A percentile compares a stretch with the other conserved stretches of the same genome.
These are phyloP conservation scores for Vicugna pacos DNA, from an alignment of 2,113 vertebrate genomes.

Conservation along the genomic window DNA sequence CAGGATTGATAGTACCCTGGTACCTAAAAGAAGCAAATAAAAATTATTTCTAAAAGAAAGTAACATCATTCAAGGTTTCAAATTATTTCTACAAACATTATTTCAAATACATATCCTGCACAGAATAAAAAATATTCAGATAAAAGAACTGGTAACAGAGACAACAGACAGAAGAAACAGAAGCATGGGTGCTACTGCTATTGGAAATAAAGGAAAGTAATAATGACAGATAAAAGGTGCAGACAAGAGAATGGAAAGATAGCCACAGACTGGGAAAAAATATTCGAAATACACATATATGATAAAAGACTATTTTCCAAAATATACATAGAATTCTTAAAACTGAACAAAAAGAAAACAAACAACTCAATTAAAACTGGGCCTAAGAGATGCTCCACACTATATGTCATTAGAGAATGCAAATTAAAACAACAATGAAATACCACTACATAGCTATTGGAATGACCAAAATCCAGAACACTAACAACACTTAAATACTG, in stretches of 20 bases:
- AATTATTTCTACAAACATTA: not conserved
- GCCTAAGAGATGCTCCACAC: not conserved
- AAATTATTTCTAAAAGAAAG: not conserved
- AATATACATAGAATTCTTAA: not conserved
- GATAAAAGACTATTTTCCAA: not conserved
- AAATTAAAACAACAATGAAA: not conserved
- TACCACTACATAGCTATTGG: not conserved
- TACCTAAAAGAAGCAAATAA: not conserved
- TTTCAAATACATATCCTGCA: not conserved
- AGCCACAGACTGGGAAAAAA: not conserved
- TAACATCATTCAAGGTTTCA: not conserved
- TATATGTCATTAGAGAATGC: not conserved
- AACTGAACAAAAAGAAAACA: not conserved
- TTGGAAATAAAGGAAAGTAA: not conserved
- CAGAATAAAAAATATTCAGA: not conserved
- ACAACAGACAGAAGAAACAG: not conserved
- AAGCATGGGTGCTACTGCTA: not conserved
- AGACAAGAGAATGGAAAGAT: not conserved
- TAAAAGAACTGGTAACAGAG: not conserved
- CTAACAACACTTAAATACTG: not conserved
- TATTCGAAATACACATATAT: not conserved
- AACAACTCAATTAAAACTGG: not conserved
- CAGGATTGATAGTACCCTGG: not conserved
- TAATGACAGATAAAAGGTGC: not conserved
- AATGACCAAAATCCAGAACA: not conserved